phyloP scores from a whole-genome alignment of 2,113 vertebrate species.

The Nansenia antarctica region DNA sequence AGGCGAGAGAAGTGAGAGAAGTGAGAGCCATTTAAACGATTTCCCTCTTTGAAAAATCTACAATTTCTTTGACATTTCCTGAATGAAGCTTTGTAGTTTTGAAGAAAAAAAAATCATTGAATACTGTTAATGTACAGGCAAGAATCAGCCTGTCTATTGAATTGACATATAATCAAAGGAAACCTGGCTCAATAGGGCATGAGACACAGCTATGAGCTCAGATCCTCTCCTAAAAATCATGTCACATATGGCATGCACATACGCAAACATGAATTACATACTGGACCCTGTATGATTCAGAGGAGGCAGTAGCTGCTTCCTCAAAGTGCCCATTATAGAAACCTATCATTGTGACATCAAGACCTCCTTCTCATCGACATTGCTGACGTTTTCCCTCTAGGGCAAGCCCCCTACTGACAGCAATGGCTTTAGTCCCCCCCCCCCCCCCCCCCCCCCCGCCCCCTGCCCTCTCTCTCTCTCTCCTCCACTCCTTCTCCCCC shows the following conservation, averaged over 20 bases:
- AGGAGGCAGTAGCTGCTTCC: slow-evolving; percentile 58
- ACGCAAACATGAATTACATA: slow-evolving; percentile 72
- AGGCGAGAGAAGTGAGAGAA: slow-evolving; percentile 10
- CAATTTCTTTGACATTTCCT: background rate
- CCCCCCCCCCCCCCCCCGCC: slow-evolving; percentile 20
- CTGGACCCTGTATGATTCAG: slow-evolving; percentile 68
- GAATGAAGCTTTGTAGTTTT: background rate
- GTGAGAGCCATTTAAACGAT: slow-evolving; percentile 20
- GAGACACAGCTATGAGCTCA: background rate
- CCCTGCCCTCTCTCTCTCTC: slow-evolving; percentile 1
- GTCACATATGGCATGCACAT: slow-evolving; percentile 33
- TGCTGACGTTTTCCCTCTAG: slow-evolving; percentile 71
- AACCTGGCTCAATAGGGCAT: background rate
- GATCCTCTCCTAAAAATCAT: background rate
- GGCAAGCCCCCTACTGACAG: slow-evolving; percentile 67
- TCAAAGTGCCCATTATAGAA: slow-evolving; percentile 73
- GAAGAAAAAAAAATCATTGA: background rate
- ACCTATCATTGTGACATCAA: slow-evolving; percentile 76
- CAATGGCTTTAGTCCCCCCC: slow-evolving; percentile 53
- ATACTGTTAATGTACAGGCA: background rate
- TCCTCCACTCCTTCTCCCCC: background rate
- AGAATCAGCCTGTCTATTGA: background rate
- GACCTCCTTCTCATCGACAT: slow-evolving; percentile 73
- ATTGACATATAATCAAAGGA: too few relatives aligned
- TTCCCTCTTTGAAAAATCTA: background rate